A percentile compares a stretch with the other conserved stretches of the same genome.
phyloP scores from a whole-genome alignment of 92 coral and sea anemone genomes.

The Epizoanthus illoricatus region DNA sequence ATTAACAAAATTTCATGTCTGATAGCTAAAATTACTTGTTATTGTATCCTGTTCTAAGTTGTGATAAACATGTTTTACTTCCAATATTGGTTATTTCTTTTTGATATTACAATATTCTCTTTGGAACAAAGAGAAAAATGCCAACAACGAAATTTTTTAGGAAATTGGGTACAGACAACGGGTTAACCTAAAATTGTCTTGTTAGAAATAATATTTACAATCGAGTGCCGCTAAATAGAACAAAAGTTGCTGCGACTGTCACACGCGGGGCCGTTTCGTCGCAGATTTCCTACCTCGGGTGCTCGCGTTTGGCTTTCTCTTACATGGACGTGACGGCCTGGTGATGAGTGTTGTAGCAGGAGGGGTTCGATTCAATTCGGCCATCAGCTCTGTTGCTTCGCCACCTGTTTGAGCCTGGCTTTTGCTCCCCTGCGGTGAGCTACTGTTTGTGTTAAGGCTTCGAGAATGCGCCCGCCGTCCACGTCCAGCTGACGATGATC shows the following conservation, averaged over 20 bases:
- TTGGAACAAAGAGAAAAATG: too few relatives aligned
- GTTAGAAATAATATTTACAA: too few relatives aligned
- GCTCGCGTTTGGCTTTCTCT: slow-evolving; percentile 10
- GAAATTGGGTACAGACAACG: too few relatives aligned
- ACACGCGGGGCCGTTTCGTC: slow-evolving; percentile 14
- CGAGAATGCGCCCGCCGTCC: not conserved
- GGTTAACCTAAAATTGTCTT: too few relatives aligned
- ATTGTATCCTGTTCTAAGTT: too few relatives aligned
- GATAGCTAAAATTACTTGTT: too few relatives aligned
- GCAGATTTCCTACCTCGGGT: not conserved
- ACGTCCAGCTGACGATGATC: not conserved
- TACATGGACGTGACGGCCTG: slow-evolving; percentile 33
- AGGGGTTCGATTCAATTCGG: slow-evolving; percentile 2
- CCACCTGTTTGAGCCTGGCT: not conserved
- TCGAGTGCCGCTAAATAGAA: too few relatives aligned
- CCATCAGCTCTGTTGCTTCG: not conserved
- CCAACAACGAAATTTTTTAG: too few relatives aligned
- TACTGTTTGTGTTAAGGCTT: not conserved
- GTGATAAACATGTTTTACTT: too few relatives aligned
- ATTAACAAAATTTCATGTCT: too few relatives aligned
- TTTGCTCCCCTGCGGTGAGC: not conserved
- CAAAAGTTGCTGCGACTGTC: not conserved
- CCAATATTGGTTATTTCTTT: too few relatives aligned
- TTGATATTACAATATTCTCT: too few relatives aligned
- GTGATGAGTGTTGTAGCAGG: slow-evolving; percentile 13